A percentile compares a stretch with the other conserved stretches of the same genome.
phyloP scores from a whole-genome alignment of 1,140 invertebrate genomes.

The Semibalanus balanoides region DNA sequence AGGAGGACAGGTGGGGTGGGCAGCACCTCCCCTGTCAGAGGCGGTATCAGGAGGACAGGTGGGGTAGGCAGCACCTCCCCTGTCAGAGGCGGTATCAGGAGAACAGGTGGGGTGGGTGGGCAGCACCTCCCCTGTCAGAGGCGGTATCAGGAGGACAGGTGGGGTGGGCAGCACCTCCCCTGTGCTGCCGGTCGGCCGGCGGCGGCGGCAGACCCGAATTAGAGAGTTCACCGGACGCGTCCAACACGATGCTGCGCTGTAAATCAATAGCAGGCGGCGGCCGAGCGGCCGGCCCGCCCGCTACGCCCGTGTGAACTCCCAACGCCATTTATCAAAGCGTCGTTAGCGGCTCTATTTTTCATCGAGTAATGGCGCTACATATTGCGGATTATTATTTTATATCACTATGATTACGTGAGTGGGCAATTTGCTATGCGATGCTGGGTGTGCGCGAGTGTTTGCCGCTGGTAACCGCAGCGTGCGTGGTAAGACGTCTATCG shows the following conservation, averaged over 20 bases:
- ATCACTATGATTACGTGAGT: constrained; percentile 1
- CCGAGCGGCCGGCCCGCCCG: not conserved
- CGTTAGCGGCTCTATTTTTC: not conserved
- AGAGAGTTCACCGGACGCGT: not conserved
- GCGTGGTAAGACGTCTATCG: too few species aligned
- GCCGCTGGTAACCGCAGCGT: too few species aligned
- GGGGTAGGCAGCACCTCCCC: too few species aligned
- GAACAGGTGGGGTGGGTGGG: too few species aligned
- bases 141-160: too few species aligned
- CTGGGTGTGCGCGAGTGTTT: not conserved
- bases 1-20: too few species aligned
- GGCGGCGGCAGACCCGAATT: not conserved
- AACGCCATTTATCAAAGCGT: not conserved
- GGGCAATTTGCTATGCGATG: not conserved
- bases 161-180: too few species aligned
- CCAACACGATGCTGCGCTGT: not conserved
- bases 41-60: too few species aligned
- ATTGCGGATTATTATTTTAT: constrained; percentile 1
- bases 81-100: too few species aligned
- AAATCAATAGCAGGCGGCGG: not conserved
- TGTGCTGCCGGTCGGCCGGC: too few species aligned
- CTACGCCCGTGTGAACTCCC: not conserved
- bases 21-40: too few species aligned
- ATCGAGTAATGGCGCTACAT: not conserved
- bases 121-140: too few species aligned